Percentiles rank a stretch among this genome's conserved stretches.
These are phyloP conservation scores for Halocynthia roretzi DNA, from an alignment of 23 tunicate genomes.

Conservation along the genomic window DNA sequence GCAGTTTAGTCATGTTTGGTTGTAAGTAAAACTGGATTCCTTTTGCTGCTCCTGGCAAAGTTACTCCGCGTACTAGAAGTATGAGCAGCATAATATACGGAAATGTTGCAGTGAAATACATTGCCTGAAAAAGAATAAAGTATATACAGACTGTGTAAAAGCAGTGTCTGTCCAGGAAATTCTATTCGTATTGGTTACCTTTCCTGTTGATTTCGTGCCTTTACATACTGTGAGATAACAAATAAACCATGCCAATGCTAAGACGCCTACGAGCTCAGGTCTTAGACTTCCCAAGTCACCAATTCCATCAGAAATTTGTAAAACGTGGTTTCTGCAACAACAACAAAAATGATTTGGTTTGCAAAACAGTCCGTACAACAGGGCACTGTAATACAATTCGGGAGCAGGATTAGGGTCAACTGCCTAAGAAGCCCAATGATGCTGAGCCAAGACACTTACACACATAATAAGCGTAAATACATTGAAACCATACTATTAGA, in stretches of 20 bases:
- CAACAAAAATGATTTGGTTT: background rate
- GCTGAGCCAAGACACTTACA: no score
- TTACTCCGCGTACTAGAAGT: conserved; percentile 83
- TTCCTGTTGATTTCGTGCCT: conserved; percentile 99
- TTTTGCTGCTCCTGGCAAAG: conserved; percentile 93
- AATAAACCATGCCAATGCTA: conserved; percentile 86
- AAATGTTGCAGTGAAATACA: conserved; percentile 97
- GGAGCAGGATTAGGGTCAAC: no score
- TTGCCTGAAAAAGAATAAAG: conserved; percentile 51
- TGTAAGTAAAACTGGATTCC: conserved; percentile 92
- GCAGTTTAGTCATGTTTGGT: conserved; percentile 90
- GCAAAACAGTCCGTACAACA: background rate
- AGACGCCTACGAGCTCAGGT: conserved; percentile 92
- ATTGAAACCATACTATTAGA: no score
- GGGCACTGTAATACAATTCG: background rate
- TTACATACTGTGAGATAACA: conserved; percentile 93
- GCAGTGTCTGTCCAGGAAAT: background rate
- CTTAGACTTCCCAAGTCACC: conserved; percentile 77
- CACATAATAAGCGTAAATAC: no score
- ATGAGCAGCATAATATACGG: conserved; percentile 92
- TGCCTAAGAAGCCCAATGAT: no score
- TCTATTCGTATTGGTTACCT: conserved; percentile 39
- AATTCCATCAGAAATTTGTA: conserved; percentile 76
- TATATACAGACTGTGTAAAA: background rate
- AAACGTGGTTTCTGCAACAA: conserved; percentile 48